Evolutionary conservation across 2,888 invertebrate genomes (phyloP).

Genomic region (Oasisia sp.): DNA sequence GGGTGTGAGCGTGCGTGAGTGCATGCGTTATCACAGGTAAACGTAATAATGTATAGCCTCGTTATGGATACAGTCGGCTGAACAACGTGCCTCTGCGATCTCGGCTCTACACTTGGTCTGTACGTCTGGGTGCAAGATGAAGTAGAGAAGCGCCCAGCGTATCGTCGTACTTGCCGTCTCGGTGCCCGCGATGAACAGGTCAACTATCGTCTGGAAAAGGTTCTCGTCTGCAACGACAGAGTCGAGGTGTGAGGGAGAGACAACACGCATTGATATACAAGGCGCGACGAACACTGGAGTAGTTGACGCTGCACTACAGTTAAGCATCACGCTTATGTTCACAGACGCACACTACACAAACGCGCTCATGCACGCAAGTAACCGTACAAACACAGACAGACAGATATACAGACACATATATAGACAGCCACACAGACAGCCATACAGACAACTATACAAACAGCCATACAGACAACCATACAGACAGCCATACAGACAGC

Average conservation of each 20-base stretch:
- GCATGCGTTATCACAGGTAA: neutral
- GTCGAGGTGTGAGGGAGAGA: neutral
- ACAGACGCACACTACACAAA: too few relatives aligned
- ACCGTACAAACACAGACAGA: too few relatives aligned
- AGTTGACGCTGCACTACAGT: neutral
- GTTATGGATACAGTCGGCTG: neutral
- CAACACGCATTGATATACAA: neutral
- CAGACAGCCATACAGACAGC: too few relatives aligned
- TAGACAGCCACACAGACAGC: too few relatives aligned
- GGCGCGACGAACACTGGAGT: neutral
- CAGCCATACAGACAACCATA: too few relatives aligned
- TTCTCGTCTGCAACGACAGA: neutral
- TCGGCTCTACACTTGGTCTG: constrained; percentile 20
- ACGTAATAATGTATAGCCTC: neutral
- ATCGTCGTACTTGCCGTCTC: constrained; percentile 14
- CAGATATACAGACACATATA: too few relatives aligned
- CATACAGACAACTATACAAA: too few relatives aligned
- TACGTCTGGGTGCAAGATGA: constrained; percentile 10
- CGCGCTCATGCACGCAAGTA: too few relatives aligned
- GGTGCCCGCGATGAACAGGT: neutral
- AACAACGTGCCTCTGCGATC: neutral
- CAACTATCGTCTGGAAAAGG: constrained; percentile 18
- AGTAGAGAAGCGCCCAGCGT: constrained; percentile 8
- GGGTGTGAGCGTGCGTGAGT: neutral
- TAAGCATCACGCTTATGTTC: too few relatives aligned